phyloP scores from a whole-genome alignment of 2,113 vertebrate species.

The Agelaius phoeniceus region DNA sequence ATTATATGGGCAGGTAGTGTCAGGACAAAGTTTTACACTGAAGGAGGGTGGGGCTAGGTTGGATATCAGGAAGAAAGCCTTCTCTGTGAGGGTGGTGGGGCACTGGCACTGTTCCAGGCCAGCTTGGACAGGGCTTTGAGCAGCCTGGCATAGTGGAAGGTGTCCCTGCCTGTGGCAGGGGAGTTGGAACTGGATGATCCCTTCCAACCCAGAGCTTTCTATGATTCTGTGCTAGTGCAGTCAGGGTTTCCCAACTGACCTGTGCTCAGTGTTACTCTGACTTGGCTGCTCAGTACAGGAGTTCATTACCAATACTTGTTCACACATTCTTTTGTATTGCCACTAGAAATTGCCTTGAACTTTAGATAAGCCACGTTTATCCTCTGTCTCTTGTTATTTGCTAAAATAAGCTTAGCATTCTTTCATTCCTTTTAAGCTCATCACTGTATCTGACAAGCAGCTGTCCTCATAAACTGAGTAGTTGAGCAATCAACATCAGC shows the following conservation, averaged over 20 bases:
- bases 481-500: neutral
- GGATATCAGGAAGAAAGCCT: too few relatives aligned
- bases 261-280: neutral
- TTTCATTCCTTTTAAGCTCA: neutral
- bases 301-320: neutral
- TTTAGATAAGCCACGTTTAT: neutral
- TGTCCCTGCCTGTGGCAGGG: neutral
- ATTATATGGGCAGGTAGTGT: rapidly evolving
- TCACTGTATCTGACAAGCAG: neutral
- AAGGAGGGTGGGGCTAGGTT: neutral
- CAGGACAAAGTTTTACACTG: neutral
- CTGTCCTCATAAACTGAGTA: neutral
- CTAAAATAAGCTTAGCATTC: neutral
- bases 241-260: neutral
- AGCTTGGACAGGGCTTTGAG: neutral
- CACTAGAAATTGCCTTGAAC: neutral
- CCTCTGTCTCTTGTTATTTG: neutral
- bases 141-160: neutral
- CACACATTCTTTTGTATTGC: neutral
- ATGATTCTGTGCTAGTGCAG: neutral
- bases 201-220: neutral
- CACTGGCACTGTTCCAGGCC: neutral
- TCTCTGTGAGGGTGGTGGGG: neutral
- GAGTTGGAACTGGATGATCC: neutral
- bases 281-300: neutral